Conservation (phyloP, 2,113 vertebrate genomes). For the Anguilla japonica region DNA sequence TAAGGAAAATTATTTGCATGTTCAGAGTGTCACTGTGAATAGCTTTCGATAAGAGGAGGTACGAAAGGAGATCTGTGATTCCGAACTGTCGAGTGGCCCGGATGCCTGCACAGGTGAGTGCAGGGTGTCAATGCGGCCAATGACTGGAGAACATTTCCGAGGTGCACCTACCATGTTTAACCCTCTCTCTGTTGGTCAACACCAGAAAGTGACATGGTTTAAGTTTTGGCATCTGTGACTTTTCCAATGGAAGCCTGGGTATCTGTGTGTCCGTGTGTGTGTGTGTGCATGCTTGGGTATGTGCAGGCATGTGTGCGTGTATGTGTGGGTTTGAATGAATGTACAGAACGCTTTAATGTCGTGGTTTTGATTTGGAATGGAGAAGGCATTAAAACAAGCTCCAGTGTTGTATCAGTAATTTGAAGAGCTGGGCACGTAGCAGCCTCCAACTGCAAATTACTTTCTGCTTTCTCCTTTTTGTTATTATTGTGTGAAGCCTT, state of each 20-base stretch:
- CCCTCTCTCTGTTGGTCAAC: background rate
- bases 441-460: background rate
- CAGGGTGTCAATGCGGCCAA: too few species aligned
- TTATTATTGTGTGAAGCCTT: conserved; percentile 28
- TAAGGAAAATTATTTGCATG: too few species aligned
- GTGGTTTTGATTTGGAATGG: conserved; percentile 37
- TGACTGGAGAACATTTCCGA: too few species aligned
- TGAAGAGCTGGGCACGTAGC: background rate
- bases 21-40: too few species aligned
- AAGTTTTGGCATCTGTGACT: background rate
- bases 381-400: conserved; percentile 35
- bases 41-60: too few species aligned
- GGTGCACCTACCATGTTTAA: too few species aligned
- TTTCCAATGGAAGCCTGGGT: too few species aligned
- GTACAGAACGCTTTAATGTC: conserved; percentile 32
- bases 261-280: too few species aligned
- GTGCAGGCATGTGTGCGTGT: background rate
- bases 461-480: background rate
- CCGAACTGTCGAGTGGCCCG: too few species aligned
- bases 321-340: background rate
- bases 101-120: too few species aligned
- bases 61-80: too few species aligned
- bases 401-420: background rate
- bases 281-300: too few species aligned
- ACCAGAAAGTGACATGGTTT: background rate